A percentile compares a stretch with the other conserved stretches of the same genome.
Conservation (phyloP, 1,140 invertebrate genomes). For the Lycorma delicatula region DNA sequence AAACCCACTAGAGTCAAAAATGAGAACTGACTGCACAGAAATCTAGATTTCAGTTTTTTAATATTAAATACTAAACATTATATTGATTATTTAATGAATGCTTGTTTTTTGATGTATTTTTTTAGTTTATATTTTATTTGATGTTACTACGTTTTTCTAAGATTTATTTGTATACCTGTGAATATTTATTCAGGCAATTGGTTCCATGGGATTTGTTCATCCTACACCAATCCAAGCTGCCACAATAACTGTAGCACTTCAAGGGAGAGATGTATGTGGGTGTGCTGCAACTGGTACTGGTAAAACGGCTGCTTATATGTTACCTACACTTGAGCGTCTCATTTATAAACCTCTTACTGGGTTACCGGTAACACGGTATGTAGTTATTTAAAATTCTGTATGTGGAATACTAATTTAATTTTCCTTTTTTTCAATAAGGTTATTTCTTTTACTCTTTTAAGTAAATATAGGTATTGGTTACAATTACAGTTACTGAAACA, state of each 20-base stretch:
- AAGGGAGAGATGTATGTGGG: conserved; percentile 86
- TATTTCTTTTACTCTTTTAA: no score
- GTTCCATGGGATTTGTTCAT: conserved; percentile 75
- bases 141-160: background rate
- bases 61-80: no score
- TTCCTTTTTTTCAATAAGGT: no score
- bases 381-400: no score
- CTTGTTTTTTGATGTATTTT: background rate
- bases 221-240: conserved; percentile 95
- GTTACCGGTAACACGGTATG: conserved; percentile 52
- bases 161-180: no score
- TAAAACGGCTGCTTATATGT: conserved; percentile 97
- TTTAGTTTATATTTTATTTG: background rate
- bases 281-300: conserved; percentile 97
- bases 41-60: no score
- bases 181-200: conserved; percentile 65
- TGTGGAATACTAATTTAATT: no score
- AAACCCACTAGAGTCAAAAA: no score
- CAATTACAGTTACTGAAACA: no score
- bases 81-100: background rate
- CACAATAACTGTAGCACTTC: conserved; percentile 86
- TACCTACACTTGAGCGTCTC: conserved; percentile 90
- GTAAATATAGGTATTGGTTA: no score
- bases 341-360: conserved; percentile 61
- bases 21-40: no score